Evolutionary conservation across 2,888 invertebrate genomes (phyloP).

Genomic region (Epistrophe grossulariae): DNA sequence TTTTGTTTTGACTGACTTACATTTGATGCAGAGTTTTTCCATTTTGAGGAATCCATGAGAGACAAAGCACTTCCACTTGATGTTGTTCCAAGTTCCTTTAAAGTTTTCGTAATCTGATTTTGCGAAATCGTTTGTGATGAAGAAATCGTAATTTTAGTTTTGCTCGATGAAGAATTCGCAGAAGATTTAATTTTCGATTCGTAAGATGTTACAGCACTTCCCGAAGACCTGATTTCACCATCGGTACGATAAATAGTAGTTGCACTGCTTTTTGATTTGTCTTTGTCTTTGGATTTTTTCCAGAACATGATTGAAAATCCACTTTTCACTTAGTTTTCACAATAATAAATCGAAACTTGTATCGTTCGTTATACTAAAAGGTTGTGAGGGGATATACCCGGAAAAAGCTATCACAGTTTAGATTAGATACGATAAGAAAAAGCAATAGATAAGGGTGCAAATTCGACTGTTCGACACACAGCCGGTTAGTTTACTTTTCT

Average conservation of each 20-base stretch:
- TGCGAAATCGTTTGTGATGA: conserved; percentile 29
- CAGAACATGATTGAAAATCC: conserved; percentile 46
- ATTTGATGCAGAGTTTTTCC: neutral
- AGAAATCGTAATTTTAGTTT: conserved; percentile 43
- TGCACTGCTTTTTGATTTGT: conserved; percentile 38
- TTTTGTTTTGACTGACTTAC: conserved; percentile 24
- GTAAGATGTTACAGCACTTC: conserved; percentile 35
- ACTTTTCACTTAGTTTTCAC: conserved; percentile 30
- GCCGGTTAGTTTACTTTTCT: conserved; percentile 19
- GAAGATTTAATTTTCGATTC: conserved; percentile 55
- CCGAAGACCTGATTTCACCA: conserved; percentile 11
- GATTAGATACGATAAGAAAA: conserved; percentile 43
- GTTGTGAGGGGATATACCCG: conserved; percentile 3
- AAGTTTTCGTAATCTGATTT: conserved; percentile 18
- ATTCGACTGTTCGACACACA: neutral
- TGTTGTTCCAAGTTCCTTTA: neutral
- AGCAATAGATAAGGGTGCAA: conserved; percentile 11
- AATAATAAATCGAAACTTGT: neutral
- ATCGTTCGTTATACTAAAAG: neutral
- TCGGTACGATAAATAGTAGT: conserved; percentile 38
- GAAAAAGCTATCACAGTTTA: conserved; percentile 2
- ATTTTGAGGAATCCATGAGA: conserved; percentile 37
- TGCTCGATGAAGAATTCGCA: conserved; percentile 51
- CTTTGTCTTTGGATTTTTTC: conserved; percentile 60
- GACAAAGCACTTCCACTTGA: neutral